Evolutionary conservation across 2,113 vertebrate genomes (phyloP), one percentile per base, ranked within the genome.

Genomic region (Cichladusa arquata): DNA sequence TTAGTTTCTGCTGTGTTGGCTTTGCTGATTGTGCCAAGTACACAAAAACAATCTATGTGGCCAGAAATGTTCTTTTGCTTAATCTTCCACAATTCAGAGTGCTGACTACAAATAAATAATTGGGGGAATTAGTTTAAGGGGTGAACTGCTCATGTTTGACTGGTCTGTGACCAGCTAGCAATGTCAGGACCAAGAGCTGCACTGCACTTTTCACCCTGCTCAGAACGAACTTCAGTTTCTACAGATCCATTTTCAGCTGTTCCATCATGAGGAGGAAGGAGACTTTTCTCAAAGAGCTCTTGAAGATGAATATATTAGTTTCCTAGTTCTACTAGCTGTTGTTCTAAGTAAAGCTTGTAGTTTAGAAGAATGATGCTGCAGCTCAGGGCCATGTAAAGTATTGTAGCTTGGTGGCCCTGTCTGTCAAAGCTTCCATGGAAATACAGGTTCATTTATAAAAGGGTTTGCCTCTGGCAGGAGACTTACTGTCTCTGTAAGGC

Each of bases 11-110:
- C 44, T 88, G 38, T 19, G 9, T 13, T 72, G 64, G 48, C 40
- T 47, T 87, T 90, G 29, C 38, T 92, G 66, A 8, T 48, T 73
- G 8, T 66, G n/a, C 54, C 47, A 70, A 58, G 28, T 31, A 60
- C 33, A n/a, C 69, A 44, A 70, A 86, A 83, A 34, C 0, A 0
- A 24, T 57, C 42, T 62, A 1, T 45, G n/a, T 72, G 57, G 58
- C 51, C 58, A 85, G 72, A 94, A 72, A 71, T 47, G 36, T 93
- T 95, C 66, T 60, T 93, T 74, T 84, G 36, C 61, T 78, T 90
- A 77, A 82, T 84, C n/a, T 81, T 81, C 42, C 45, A 64, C 17
- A n/a, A 34, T 87, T 70, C 38, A 67, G 57, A 86, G 48, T 58
- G 65, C 48, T 72, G 79, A 42, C 58, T 86, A 69, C n/a, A 87